phyloP scores from a whole-genome alignment of 1,140 invertebrate species.

The Planococcus citri region DNA sequence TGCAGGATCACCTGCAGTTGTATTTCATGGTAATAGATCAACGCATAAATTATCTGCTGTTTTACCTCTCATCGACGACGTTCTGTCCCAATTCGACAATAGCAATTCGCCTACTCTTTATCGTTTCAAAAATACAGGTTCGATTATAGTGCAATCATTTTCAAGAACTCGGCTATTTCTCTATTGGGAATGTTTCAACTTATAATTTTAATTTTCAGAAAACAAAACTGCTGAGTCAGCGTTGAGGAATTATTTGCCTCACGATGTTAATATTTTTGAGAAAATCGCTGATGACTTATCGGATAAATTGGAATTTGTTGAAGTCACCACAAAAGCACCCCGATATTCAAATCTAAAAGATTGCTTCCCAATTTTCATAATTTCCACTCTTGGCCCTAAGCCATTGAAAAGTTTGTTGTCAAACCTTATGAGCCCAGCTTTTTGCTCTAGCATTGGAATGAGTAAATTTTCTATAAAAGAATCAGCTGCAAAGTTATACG shows the following conservation, averaged over 20 bases:
- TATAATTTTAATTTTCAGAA: background rate
- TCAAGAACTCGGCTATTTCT: background rate
- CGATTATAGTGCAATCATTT: background rate
- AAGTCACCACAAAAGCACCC: conserved; percentile 22
- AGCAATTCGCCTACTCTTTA: background rate
- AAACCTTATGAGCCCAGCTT: conserved; percentile 18
- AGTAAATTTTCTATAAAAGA: conserved; percentile 13
- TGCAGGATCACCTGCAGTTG: background rate
- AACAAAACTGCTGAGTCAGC: background rate
- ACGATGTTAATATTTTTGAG: background rate
- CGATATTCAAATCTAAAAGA: conserved; percentile 15
- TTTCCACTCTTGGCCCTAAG: conserved; percentile 22
- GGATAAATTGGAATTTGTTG: conserved; percentile 10
- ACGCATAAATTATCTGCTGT: background rate
- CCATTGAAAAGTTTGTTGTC: background rate
- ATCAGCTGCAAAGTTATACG: background rate
- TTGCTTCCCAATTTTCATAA: conserved; percentile 23
- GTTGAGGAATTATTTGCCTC: conserved; percentile 13
- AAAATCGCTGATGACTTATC: background rate
- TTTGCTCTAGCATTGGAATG: conserved; percentile 11
- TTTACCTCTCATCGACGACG: background rate
- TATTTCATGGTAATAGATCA: background rate
- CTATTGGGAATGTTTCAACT: background rate
- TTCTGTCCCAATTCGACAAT: background rate
- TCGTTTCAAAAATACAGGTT: background rate